Evolutionary conservation across 1,140 invertebrate genomes (phyloP).

Genomic region (Tigriopus japonicus): DNA sequence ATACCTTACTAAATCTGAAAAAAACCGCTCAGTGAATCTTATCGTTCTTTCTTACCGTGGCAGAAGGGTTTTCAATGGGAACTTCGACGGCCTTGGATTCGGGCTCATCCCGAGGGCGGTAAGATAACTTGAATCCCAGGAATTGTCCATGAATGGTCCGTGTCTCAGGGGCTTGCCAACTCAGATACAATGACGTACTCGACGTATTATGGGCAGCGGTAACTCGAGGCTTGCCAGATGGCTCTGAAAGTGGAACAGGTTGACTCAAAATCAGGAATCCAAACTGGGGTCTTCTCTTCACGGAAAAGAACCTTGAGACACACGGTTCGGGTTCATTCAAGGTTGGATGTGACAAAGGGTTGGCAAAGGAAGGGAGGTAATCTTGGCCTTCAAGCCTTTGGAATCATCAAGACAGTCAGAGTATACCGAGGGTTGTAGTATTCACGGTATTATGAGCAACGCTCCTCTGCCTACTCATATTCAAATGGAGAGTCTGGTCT

Average conservation of each 20-base stretch:
- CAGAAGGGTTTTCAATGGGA: conserved; percentile 4
- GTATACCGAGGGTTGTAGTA: too few relatives aligned
- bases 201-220: conserved; percentile 21
- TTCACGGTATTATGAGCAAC: neutral
- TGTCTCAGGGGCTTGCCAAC: conserved; percentile 22
- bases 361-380: too few relatives aligned
- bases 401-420: too few relatives aligned
- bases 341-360: too few relatives aligned
- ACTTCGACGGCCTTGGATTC: neutral
- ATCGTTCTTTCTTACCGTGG: neutral
- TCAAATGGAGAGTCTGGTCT: neutral
- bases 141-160: conserved; percentile 25
- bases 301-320: too few relatives aligned
- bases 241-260: conserved; percentile 18
- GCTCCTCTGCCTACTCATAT: neutral
- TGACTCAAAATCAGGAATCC: neutral
- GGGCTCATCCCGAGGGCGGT: conserved; percentile 15
- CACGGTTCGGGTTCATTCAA: too few relatives aligned
- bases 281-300: neutral
- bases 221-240: conserved; percentile 23
- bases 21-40: too few relatives aligned
- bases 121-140: conserved; percentile 22
- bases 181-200: conserved; percentile 19
- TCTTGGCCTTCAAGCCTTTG: too few relatives aligned
- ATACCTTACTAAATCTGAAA: too few relatives aligned